phyloP scores from a whole-genome alignment of 1,140 invertebrate genomes.

The Streblospio benedicti region DNA sequence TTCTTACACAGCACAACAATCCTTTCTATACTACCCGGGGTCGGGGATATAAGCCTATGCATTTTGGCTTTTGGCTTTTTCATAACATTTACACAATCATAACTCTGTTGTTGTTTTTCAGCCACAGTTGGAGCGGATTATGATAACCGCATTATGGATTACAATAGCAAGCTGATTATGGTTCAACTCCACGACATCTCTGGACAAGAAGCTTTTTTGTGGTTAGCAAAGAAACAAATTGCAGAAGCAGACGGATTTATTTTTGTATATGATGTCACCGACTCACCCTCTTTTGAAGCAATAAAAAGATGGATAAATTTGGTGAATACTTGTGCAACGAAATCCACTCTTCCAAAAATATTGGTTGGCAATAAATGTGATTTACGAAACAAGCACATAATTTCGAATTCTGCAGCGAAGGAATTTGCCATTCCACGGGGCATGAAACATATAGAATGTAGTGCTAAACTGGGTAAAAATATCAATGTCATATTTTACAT shows the following conservation, averaged over 20 bases:
- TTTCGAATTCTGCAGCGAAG: constrained; percentile 2
- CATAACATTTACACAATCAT: no score
- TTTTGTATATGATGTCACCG: constrained; percentile 9
- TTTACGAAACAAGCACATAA: background rate
- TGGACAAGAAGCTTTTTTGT: constrained; percentile 1
- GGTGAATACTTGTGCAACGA: background rate
- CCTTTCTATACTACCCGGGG: no score
- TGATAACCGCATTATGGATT: background rate
- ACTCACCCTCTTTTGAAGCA: background rate
- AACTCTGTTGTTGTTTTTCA: no score
- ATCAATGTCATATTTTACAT: constrained; percentile 10
- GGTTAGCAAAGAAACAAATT: background rate
- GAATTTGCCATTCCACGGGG: constrained; percentile 8
- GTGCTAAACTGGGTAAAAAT: background rate
- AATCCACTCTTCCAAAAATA: constrained; percentile 1
- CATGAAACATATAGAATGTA: constrained; percentile 1
- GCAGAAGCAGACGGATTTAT: background rate
- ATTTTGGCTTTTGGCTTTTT: no score
- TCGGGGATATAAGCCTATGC: no score
- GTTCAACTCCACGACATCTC: constrained; percentile 5
- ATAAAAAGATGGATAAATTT: background rate
- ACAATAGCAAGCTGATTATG: background rate
- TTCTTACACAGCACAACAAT: no score
- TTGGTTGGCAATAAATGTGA: constrained; percentile 1
- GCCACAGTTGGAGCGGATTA: constrained; percentile 7